A percentile compares a stretch with the other conserved stretches of the same genome.
Evolutionary conservation across 2,113 vertebrate genomes (phyloP).

Genomic region (Mirounga angustirostris): DNA sequence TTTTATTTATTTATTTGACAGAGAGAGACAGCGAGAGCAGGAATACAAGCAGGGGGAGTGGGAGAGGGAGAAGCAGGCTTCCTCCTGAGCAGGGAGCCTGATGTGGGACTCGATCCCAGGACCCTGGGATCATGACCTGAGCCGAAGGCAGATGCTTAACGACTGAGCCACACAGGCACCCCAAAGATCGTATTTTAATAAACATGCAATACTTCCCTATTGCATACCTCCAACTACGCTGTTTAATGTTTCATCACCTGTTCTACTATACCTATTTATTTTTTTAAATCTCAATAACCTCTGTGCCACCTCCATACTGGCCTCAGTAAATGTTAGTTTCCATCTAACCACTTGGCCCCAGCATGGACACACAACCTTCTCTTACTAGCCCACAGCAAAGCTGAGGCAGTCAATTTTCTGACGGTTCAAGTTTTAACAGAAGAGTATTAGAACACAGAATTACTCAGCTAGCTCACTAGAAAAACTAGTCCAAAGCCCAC

Average conservation of each 20-base stretch:
- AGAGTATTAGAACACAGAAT: not conserved
- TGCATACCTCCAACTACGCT: not conserved
- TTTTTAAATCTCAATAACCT: not conserved
- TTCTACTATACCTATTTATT: not conserved
- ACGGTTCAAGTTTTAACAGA: not conserved
- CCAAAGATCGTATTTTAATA: not conserved
- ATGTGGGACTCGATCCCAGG: too few species aligned
- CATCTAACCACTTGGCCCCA: not conserved
- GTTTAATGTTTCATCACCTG: not conserved
- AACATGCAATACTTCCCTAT: not conserved
- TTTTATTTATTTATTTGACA: too few species aligned
- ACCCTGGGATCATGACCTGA: too few species aligned
- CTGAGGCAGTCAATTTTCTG: not conserved
- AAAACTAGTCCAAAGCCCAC: not conserved
- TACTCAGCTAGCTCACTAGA: slow-evolving; percentile 4
- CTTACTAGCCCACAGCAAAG: not conserved
- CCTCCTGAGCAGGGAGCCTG: too few species aligned
- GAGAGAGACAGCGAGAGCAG: too few species aligned
- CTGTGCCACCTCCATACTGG: not conserved
- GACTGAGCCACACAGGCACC: too few species aligned
- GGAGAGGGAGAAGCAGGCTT: too few species aligned
- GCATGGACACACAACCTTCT: not conserved
- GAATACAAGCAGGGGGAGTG: too few species aligned
- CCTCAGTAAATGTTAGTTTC: not conserved
- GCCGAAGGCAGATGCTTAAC: too few species aligned